These are phyloP conservation scores for Laothoe populi DNA, from an alignment of 2,888 invertebrate genomes.

Conservation along the genomic window DNA sequence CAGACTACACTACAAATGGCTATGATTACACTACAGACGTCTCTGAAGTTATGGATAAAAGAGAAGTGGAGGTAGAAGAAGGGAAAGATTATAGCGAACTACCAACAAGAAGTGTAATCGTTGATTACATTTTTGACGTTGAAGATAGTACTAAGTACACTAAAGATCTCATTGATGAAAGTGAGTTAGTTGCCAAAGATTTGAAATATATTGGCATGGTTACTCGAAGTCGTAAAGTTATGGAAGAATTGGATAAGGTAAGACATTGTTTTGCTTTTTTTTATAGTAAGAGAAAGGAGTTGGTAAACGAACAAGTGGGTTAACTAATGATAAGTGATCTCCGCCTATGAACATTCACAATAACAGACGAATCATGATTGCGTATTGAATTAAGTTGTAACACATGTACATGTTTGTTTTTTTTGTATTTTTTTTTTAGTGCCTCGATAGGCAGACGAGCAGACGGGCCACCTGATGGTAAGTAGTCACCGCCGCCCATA, in stretches of 20 bases:
- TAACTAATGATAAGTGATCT: too few relatives aligned
- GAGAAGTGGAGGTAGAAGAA: constrained; percentile 28
- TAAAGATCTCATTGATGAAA: constrained; percentile 59
- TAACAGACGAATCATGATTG: too few relatives aligned
- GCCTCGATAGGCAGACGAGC: too few relatives aligned
- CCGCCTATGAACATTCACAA: too few relatives aligned
- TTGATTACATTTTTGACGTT: constrained; percentile 62
- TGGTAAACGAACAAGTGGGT: too few relatives aligned
- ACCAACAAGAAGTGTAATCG: constrained; percentile 46
- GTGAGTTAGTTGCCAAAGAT: constrained; percentile 53
- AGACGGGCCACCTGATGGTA: too few relatives aligned
- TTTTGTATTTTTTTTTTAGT: too few relatives aligned
- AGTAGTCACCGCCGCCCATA: too few relatives aligned
- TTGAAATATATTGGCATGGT: constrained; percentile 60
- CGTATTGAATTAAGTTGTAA: too few relatives aligned
- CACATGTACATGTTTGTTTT: too few relatives aligned
- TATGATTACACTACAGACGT: constrained; percentile 46
- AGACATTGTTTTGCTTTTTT: constrained; percentile 34
- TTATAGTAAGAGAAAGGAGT: too few relatives aligned
- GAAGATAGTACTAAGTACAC: constrained; percentile 43
- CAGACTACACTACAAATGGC: constrained; percentile 59
- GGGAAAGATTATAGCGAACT: constrained; percentile 53
- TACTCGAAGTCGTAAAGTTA: constrained; percentile 30
- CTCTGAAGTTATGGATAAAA: constrained; percentile 32
- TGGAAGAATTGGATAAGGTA: constrained; percentile 39